Evolutionary conservation across 2,113 vertebrate species (phyloP).

Genomic region (Hypanus sabinus): DNA sequence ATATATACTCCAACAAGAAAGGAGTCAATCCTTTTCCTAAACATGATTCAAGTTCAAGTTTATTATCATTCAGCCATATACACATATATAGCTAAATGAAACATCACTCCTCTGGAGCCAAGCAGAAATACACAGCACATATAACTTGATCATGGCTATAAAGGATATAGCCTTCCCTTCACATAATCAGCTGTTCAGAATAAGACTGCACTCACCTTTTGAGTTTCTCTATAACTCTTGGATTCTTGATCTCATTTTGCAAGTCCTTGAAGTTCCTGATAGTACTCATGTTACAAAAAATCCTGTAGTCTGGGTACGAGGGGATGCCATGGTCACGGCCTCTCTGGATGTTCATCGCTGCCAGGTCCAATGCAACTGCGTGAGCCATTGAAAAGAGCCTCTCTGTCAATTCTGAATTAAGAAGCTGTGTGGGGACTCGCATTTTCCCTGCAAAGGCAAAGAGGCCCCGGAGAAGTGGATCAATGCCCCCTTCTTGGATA

Average conservation of each 20-base stretch:
- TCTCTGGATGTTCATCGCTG: constrained; percentile 39
- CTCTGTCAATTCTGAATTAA: constrained; percentile 38
- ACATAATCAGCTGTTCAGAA: not conserved
- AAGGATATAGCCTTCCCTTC: not conserved
- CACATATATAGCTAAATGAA: too few species aligned
- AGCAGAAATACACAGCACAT: too few species aligned
- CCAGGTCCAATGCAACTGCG: constrained; percentile 37
- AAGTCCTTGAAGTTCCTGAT: constrained; percentile 29
- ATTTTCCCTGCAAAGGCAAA: constrained; percentile 36
- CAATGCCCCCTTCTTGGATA: constrained; percentile 39
- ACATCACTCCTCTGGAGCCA: too few species aligned
- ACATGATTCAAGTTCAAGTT: not conserved
- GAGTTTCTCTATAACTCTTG: constrained; percentile 29
- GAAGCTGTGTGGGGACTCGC: constrained; percentile 37
- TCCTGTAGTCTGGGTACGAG: constrained; percentile 27
- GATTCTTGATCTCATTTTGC: constrained; percentile 30
- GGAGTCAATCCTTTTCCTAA: not conserved
- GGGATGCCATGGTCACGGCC: constrained; percentile 39
- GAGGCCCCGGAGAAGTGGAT: constrained; percentile 38
- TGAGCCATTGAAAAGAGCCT: constrained; percentile 39
- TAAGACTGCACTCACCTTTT: constrained; percentile 24
- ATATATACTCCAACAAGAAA: not conserved
- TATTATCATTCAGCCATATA: too few species aligned
- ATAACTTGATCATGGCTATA: not conserved
- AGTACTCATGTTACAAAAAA: constrained; percentile 34